A percentile compares a stretch with the other conserved stretches of the same genome.
phyloP scores from a whole-genome alignment of 2,113 vertebrate species.

The Chlorocebus sabaeus region DNA sequence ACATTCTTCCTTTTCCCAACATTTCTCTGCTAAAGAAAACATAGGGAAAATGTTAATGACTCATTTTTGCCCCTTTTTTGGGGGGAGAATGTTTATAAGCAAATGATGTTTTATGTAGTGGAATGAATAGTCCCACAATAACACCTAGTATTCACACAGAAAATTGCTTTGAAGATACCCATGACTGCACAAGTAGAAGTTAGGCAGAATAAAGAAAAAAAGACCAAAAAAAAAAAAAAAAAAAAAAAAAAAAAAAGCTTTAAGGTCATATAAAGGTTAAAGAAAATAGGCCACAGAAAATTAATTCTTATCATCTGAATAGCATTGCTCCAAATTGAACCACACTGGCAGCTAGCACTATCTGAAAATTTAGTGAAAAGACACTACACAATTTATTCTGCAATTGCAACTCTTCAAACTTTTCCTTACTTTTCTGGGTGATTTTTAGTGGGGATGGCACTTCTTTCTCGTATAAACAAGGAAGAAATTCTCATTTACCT shows the following conservation, averaged over 20 bases:
- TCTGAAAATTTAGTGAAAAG: constrained; percentile 73
- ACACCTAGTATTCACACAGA: constrained; percentile 75
- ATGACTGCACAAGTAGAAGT: constrained; percentile 74
- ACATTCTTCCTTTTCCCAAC: constrained; percentile 10
- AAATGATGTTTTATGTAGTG: constrained; percentile 74
- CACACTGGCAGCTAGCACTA: constrained; percentile 49
- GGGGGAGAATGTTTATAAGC: constrained; percentile 68
- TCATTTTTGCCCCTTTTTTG: constrained; percentile 73
- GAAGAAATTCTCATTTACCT: constrained; percentile 37
- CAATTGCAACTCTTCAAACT: neutral
- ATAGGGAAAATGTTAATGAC: constrained; percentile 44
- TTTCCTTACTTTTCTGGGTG: constrained; percentile 3
- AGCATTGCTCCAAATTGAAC: constrained; percentile 63
- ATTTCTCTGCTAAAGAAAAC: constrained; percentile 53
- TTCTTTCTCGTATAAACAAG: neutral
- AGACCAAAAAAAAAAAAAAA: constrained; percentile 46
- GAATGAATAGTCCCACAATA: constrained; percentile 74
- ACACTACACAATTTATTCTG: constrained; percentile 51
- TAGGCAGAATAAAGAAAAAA: constrained; percentile 74
- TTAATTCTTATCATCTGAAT: constrained; percentile 83
- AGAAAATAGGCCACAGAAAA: constrained; percentile 84
- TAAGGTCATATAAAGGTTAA: constrained; percentile 81
- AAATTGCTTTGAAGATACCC: constrained; percentile 78
- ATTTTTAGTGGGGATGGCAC: constrained; percentile 25
- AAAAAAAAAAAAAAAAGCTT: constrained; percentile 51